These are phyloP conservation scores for Pristis pectinata DNA, from an alignment of 2,797 vertebrate genomes.

Conservation along the genomic window DNA sequence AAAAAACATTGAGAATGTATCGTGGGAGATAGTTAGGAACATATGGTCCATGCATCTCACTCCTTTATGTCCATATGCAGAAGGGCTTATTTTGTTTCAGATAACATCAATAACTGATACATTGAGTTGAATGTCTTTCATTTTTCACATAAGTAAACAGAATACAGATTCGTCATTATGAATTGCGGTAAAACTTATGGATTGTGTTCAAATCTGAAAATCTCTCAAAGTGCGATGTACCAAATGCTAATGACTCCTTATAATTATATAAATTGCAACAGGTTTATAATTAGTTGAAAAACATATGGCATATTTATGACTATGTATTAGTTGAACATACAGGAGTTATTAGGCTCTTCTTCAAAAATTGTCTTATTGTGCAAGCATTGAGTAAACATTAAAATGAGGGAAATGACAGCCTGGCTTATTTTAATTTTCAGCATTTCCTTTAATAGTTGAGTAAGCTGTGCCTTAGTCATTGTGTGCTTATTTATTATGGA, in stretches of 20 bases:
- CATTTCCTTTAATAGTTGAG: not conserved
- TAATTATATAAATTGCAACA: slow-evolving; percentile 4
- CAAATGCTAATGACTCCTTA: not conserved
- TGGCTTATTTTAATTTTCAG: slow-evolving; percentile 23
- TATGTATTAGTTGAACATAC: slow-evolving; percentile 3
- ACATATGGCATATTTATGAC: slow-evolving; percentile 13
- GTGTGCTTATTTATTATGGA: not conserved
- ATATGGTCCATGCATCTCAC: not conserved
- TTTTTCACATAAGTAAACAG: not conserved
- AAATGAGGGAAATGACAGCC: not conserved
- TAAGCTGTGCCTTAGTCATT: not conserved
- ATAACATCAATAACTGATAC: not conserved
- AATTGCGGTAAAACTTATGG: not conserved
- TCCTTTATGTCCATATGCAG: not conserved
- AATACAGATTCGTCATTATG: not conserved
- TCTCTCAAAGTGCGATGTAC: not conserved
- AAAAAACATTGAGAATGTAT: not conserved
- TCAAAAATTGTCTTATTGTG: slow-evolving; percentile 10
- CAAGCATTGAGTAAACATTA: not conserved
- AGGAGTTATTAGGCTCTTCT: slow-evolving; percentile 26
- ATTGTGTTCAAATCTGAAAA: not conserved
- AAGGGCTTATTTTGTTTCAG: not conserved
- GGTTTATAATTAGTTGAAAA: slow-evolving; percentile 12
- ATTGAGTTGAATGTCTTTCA: not conserved
- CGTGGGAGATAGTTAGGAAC: not conserved